A percentile compares a stretch with the other conserved stretches of the same genome.
These are phyloP conservation scores for Apodemus agrarius DNA, from an alignment of 2,797 vertebrate species.

Conservation along the genomic window DNA sequence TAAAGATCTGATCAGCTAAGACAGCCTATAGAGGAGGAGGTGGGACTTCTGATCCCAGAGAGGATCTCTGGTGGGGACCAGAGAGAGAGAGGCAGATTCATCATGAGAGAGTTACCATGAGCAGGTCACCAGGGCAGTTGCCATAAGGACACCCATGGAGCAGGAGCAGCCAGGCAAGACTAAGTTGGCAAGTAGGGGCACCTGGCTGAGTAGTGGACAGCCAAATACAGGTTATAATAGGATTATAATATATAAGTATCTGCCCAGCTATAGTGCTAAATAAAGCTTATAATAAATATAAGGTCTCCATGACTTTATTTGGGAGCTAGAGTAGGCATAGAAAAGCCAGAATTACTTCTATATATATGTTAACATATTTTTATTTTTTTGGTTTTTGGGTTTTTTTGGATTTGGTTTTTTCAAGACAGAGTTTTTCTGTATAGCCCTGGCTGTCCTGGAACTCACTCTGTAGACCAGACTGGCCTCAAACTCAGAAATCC, in stretches of 20 bases:
- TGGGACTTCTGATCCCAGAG: background rate
- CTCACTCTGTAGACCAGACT: too few relatives aligned
- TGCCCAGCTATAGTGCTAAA: background rate
- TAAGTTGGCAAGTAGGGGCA: background rate
- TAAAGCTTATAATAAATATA: background rate
- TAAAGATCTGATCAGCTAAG: background rate
- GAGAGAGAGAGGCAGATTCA: background rate
- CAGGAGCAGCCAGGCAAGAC: background rate
- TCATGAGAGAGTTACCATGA: background rate
- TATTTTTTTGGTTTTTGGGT: too few relatives aligned
- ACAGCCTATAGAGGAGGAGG: background rate
- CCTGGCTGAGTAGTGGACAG: background rate
- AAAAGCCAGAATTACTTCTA: background rate
- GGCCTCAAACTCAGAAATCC: too few relatives aligned
- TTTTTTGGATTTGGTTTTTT: too few relatives aligned
- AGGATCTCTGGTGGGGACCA: background rate
- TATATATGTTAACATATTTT: background rate
- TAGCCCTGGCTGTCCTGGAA: too few relatives aligned
- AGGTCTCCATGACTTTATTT: background rate
- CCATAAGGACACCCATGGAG: background rate
- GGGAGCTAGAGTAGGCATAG: background rate
- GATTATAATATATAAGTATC: background rate
- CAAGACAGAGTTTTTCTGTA: too few relatives aligned
- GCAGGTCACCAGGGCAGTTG: background rate
- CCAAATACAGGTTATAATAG: background rate